Evolutionary conservation across 2,888 invertebrate species (phyloP), one percentile per base, ranked within the genome.

Genomic region (Neoitamus cyanurus): DNA sequence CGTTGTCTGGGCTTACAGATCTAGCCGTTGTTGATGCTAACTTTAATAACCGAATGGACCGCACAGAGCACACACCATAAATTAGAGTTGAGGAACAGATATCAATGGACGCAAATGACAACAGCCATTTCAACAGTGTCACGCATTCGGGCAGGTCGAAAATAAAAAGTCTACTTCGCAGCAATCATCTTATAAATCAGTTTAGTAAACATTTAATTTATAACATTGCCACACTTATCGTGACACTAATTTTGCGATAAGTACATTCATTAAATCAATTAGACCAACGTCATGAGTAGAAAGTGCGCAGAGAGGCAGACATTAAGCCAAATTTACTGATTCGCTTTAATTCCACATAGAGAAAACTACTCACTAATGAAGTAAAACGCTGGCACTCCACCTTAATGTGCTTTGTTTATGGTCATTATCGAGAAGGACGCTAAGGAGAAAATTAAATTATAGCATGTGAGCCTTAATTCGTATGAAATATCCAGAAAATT

Each of bases 201-300:
- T 84, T 78, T 80, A 48, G 84, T 48, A 84, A 84, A 84, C 80
- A 84, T 84, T 84, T 84, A 80, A 84, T 84, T 84, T 80, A 80
- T 80, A 70, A 69, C 80, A 84, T 70, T 72, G 31, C 25, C 42
- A 42, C 83, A 83, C 83, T 86, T 86, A 87, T 86, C 85, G 86
- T 86, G 87, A 87, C 87, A 87, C 85, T 87, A 88, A 87, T 88
- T 87, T 85, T 83, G 85, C 87, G 87, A 87, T 87, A 87, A 87
- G 87, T 87, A 86, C 83, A 86, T 86, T 86, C 87, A 84, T 86
- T 84, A 86, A 87, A 86, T 87, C 87, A 87, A 87, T 87, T 87
- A 87, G 86, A 87, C 85, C 82, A 70, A 48, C 80, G 58, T 37
- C 15, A 73, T 31, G 11, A 78, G 83, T 78, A 36, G 77, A 48